phyloP scores from a whole-genome alignment of 2,113 vertebrate species.

The Platysteira castanea region DNA sequence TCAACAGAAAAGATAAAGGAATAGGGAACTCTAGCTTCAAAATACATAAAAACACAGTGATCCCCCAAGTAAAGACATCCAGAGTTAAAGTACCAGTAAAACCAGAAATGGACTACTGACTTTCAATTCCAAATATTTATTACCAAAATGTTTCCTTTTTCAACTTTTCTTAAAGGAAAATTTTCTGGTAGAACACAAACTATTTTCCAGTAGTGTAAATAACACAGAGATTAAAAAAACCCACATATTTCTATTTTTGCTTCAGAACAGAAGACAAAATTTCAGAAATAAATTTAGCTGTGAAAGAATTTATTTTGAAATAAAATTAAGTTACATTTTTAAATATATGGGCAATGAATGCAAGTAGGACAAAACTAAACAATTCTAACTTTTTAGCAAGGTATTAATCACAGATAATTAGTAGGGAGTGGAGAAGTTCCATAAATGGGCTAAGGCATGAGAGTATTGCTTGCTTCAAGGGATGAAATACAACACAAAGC shows the following conservation, averaged over 20 bases:
- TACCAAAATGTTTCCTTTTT: not conserved
- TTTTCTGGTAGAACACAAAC: not conserved
- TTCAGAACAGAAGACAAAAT: not conserved
- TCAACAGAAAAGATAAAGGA: not conserved
- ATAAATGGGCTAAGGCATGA: not conserved
- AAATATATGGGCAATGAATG: not conserved
- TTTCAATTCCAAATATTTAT: not conserved
- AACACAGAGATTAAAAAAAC: not conserved
- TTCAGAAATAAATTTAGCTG: not conserved
- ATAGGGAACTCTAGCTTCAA: not conserved
- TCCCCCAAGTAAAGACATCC: not conserved
- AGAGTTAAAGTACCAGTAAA: not conserved
- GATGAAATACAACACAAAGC: slow-evolving; percentile 26
- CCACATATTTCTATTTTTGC: not conserved
- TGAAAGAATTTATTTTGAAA: not conserved
- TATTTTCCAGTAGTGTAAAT: not conserved
- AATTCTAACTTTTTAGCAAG: slow-evolving; percentile 1
- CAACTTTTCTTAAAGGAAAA: not conserved
- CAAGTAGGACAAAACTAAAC: not conserved
- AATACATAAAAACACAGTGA: not conserved
- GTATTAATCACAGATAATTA: slow-evolving; percentile 43
- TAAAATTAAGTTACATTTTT: not conserved
- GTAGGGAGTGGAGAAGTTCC: not conserved
- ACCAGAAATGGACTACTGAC: not conserved
- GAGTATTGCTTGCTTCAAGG: slow-evolving; percentile 3